These are phyloP conservation scores for Myripristis murdjan DNA, from an alignment of 2,797 vertebrate species.

Conservation along the genomic window DNA sequence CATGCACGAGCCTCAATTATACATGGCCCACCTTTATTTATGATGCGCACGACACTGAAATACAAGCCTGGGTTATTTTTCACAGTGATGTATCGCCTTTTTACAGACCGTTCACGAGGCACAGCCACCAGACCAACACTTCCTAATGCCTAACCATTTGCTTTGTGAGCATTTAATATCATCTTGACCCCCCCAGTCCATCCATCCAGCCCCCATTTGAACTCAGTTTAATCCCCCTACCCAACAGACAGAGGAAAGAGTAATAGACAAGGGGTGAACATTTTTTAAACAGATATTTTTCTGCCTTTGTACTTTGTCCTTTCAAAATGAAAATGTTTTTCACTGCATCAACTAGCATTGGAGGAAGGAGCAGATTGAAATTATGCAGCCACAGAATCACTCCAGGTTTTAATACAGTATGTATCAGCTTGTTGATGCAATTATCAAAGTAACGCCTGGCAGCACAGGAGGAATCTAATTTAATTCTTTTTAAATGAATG, in stretches of 20 bases:
- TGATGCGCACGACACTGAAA: constrained; percentile 76
- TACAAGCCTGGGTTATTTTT: constrained; percentile 76
- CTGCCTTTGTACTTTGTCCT: constrained; percentile 88
- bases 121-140: constrained; percentile 65
- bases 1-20: constrained; percentile 79
- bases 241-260: constrained; percentile 31
- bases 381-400: constrained; percentile 91
- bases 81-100: constrained; percentile 75
- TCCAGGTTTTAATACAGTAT: constrained; percentile 91
- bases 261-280: constrained; percentile 49
- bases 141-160: constrained; percentile 70
- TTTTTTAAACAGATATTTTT: constrained; percentile 76
- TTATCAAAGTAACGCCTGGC: constrained; percentile 93
- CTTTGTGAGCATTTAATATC: constrained; percentile 78
- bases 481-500: constrained; percentile 93
- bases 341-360: constrained; percentile 86
- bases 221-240: constrained; percentile 43
- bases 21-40: constrained; percentile 88
- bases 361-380: constrained; percentile 86
- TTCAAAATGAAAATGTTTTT: constrained; percentile 71
- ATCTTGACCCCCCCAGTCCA: constrained; percentile 67
- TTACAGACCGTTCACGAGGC: constrained; percentile 65
- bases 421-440: constrained; percentile 93
- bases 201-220: constrained; percentile 68
- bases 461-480: constrained; percentile 92